phyloP scores from a whole-genome alignment of 1,140 invertebrate species.

The Bilobella aurantiaca region DNA sequence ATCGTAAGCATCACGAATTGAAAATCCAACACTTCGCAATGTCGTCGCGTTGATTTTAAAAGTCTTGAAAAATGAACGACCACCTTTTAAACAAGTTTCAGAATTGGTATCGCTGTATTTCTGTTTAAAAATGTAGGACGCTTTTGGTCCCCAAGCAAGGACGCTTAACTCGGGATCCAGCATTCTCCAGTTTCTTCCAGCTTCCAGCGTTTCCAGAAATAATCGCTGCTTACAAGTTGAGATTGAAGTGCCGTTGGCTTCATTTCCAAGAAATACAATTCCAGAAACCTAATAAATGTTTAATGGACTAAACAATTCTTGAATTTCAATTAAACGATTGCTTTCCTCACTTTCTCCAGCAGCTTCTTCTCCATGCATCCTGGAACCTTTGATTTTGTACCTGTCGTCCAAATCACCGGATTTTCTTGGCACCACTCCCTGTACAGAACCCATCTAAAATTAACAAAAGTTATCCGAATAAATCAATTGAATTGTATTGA shows the following conservation, averaged over 20 bases:
- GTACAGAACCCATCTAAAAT: constrained; percentile 26
- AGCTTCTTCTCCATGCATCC: constrained; percentile 16
- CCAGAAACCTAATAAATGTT: constrained; percentile 3
- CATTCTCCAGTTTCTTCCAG: neutral
- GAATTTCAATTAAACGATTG: neutral
- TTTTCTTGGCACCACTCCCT: constrained; percentile 24
- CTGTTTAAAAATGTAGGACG: neutral
- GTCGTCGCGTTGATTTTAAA: neutral
- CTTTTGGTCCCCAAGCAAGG: constrained; percentile 15
- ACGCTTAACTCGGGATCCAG: constrained; percentile 17
- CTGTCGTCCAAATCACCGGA: constrained; percentile 23
- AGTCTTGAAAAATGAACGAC: neutral
- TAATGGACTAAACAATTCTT: neutral
- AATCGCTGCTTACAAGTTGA: constrained; percentile 14
- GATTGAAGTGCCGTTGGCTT: constrained; percentile 7
- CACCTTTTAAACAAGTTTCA: neutral
- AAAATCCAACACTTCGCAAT: neutral
- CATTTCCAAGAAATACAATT: constrained; percentile 17
- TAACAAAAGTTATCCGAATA: constrained; percentile 1
- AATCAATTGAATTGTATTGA: neutral
- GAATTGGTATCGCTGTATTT: neutral
- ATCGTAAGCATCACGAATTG: neutral
- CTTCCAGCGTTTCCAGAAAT: constrained; percentile 16
- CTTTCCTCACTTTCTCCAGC: neutral
- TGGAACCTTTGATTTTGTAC: neutral